phyloP scores from a whole-genome alignment of 2,888 invertebrate species.

The Drosophila monieri region DNA sequence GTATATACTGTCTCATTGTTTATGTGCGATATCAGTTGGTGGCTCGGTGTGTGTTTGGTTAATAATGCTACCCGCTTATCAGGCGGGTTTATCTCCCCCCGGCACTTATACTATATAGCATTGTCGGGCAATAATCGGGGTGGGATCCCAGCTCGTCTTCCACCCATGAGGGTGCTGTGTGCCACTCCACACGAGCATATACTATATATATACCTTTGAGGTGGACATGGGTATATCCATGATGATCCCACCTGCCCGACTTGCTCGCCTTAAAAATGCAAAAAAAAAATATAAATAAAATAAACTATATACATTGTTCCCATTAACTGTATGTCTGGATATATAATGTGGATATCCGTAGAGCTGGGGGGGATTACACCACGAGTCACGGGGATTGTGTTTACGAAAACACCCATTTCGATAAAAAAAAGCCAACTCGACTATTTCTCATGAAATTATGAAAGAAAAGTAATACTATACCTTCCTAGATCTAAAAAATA shows the following conservation, averaged over 20 bases:
- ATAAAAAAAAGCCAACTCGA: not conserved
- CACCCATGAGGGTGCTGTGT: conserved; percentile 18
- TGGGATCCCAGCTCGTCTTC: conserved; percentile 25
- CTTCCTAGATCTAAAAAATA: not conserved
- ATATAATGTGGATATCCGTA: not conserved
- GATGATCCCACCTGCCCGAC: conserved; percentile 16
- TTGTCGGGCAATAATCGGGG: conserved; percentile 24
- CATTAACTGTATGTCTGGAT: conserved; percentile 1
- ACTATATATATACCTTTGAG: not conserved
- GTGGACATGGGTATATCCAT: conserved; percentile 1
- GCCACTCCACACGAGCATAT: not conserved
- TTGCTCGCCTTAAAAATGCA: no score
- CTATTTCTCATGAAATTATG: no score
- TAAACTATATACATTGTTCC: conserved; percentile 29
- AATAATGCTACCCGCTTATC: conserved; percentile 52
- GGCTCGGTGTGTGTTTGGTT: conserved; percentile 20
- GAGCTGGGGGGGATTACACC: conserved; percentile 23
- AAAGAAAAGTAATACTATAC: not conserved
- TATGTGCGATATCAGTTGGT: conserved; percentile 3
- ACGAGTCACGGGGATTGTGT: conserved; percentile 18
- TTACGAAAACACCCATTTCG: not conserved
- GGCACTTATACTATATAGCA: conserved; percentile 28
- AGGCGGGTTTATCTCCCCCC: conserved; percentile 40
- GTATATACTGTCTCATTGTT: not conserved
- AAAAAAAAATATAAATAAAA: not conserved